Evolutionary conservation across 1,140 invertebrate species (phyloP).

Genomic region (Tetragonula clypearis): DNA sequence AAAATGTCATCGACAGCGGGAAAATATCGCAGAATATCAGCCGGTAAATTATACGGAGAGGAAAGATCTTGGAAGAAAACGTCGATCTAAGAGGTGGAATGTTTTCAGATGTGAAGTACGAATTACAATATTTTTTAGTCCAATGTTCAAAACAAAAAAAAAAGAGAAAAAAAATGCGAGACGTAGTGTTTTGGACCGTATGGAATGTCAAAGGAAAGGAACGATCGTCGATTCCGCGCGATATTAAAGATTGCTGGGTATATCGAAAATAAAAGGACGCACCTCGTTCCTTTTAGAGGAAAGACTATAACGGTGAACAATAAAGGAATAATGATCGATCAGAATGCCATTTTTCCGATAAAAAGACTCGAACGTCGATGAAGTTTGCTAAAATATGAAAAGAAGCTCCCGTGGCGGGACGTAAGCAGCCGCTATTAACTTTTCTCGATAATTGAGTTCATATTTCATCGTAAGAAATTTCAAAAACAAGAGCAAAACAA

Average conservation of each 20-base stretch:
- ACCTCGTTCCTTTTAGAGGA: not conserved
- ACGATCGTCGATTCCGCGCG: not conserved
- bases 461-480: not conserved
- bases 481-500: not conserved
- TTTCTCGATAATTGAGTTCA: not conserved
- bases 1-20: constrained; percentile 25
- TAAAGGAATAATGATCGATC: constrained; percentile 4
- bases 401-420: not conserved
- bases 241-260: not conserved
- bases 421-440: constrained; percentile 6
- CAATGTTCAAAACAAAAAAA: not conserved
- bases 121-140: not conserved
- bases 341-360: not conserved
- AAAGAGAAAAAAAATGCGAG: not conserved
- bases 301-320: not conserved
- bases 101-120: not conserved
- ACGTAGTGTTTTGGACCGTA: no score
- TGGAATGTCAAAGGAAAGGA: not conserved
- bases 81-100: not conserved
- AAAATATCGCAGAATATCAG: constrained; percentile 28
- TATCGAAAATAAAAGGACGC: not conserved
- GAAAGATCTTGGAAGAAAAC: not conserved
- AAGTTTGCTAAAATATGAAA: constrained; percentile 13
- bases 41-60: not conserved
- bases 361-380: not conserved